A percentile compares a stretch with the other conserved stretches of the same genome.
These are phyloP conservation scores for Ophion slaviceki DNA, from an alignment of 2,888 invertebrate species.

Conservation along the genomic window DNA sequence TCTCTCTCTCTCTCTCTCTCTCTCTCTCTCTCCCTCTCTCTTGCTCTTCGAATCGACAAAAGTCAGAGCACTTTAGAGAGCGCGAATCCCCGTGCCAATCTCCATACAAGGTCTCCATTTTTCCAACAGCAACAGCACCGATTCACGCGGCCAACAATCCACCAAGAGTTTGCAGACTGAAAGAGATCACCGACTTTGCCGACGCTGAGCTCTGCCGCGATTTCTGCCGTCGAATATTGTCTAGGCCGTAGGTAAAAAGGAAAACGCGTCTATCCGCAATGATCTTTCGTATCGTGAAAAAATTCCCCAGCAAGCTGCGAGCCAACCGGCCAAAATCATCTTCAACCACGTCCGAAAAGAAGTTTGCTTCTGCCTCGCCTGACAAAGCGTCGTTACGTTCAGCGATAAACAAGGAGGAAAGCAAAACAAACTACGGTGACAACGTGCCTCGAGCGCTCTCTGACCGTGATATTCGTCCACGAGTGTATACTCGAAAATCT, in stretches of 20 bases:
- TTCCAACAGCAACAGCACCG: not conserved
- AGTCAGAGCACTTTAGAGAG: not conserved
- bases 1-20: not conserved
- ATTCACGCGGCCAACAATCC: not conserved
- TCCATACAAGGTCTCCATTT: not conserved
- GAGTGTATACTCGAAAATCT: conserved; percentile 11
- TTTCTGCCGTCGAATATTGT: not conserved
- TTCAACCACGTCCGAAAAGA: not conserved
- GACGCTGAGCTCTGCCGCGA: conserved; percentile 10
- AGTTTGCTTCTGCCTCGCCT: not conserved
- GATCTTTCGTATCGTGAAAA: not conserved
- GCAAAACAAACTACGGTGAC: not conserved
- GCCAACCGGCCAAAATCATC: not conserved
- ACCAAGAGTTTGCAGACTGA: not conserved
- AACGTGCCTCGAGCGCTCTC: not conserved
- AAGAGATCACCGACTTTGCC: conserved; percentile 26
- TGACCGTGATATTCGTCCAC: not conserved
- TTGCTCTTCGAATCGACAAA: not conserved
- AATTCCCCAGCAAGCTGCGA: not conserved
- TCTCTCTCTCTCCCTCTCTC: not conserved
- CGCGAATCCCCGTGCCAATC: not conserved
- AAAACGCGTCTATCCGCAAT: not conserved
- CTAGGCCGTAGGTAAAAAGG: not conserved
- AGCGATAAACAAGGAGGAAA: not conserved
- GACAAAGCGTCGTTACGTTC: not conserved